phyloP scores from a whole-genome alignment of 2,797 vertebrate species.

The Ctenochaetus hawaiiensis region DNA sequence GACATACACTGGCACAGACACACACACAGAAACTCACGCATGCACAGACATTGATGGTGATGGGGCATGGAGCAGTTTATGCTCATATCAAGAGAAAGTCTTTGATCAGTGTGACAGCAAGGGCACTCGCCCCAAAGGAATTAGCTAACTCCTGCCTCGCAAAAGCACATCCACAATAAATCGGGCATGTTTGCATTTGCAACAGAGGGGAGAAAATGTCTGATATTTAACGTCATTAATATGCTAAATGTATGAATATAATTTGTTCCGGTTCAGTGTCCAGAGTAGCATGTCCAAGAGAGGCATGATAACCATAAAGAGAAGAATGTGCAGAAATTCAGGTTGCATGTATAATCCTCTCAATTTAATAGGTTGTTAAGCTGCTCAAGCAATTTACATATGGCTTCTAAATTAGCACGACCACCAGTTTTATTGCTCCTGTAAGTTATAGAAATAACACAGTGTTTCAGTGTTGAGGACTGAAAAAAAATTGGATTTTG shows the following conservation, averaged over 20 bases:
- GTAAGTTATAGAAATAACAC: constrained; percentile 16
- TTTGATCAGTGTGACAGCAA: constrained; percentile 84
- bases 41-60: constrained; percentile 78
- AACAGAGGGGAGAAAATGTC: constrained; percentile 55
- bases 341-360: constrained; percentile 71
- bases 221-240: constrained; percentile 82
- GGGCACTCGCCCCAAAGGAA: constrained; percentile 80
- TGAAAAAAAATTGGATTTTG: background rate
- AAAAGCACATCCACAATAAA: constrained; percentile 81
- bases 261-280: constrained; percentile 80
- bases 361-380: constrained; percentile 73
- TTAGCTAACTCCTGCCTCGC: constrained; percentile 77
- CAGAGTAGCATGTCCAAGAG: constrained; percentile 72
- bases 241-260: constrained; percentile 80
- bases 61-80: constrained; percentile 81
- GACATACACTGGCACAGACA: constrained; percentile 27
- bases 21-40: constrained; percentile 58
- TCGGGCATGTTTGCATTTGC: constrained; percentile 68
- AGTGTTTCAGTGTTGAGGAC: constrained; percentile 18
- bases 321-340: constrained; percentile 66
- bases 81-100: constrained; percentile 81
- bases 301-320: constrained; percentile 66
- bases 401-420: constrained; percentile 53
- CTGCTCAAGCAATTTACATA: constrained; percentile 66
- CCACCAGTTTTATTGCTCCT: constrained; percentile 41